Evolutionary conservation across 2,888 invertebrate genomes (phyloP).

Genomic region (Linyphia triangularis): DNA sequence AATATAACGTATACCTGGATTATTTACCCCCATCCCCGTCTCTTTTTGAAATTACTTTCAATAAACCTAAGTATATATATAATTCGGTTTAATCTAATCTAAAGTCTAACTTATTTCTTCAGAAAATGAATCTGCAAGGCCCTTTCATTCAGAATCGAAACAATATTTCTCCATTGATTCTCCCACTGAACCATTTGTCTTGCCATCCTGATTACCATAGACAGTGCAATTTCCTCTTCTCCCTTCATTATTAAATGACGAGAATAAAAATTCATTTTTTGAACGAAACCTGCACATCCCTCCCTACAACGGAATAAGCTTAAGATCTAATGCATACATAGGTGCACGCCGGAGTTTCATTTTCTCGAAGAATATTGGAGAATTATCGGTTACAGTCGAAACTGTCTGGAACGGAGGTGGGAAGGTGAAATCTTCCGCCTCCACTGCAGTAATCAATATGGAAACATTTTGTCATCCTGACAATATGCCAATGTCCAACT

Average conservation of each 20-base stretch:
- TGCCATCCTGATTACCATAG: neutral
- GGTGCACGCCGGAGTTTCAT: neutral
- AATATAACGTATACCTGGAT: too few relatives aligned
- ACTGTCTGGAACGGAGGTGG: too few relatives aligned
- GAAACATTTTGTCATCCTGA: slow-evolving; percentile 74
- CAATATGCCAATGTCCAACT: slow-evolving; percentile 43
- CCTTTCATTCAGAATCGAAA: neutral
- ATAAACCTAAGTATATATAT: too few relatives aligned
- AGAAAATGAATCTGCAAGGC: neutral
- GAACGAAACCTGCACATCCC: neutral
- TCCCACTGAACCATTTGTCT: neutral
- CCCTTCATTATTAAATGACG: slow-evolving; percentile 65
- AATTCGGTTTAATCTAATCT: neutral
- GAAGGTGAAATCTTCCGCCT: neutral
- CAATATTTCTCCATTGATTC: neutral
- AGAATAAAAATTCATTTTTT: slow-evolving; percentile 43
- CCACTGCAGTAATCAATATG: slow-evolving; percentile 49
- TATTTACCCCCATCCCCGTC: too few relatives aligned
- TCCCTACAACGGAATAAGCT: neutral
- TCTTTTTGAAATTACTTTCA: too few relatives aligned
- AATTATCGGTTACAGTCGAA: neutral
- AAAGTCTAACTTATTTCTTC: neutral
- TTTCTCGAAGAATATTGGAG: neutral
- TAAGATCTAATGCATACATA: neutral
- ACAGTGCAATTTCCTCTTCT: slow-evolving; percentile 22